phyloP scores from a whole-genome alignment of 1,140 invertebrate species.

The Drosophila jambulina region DNA sequence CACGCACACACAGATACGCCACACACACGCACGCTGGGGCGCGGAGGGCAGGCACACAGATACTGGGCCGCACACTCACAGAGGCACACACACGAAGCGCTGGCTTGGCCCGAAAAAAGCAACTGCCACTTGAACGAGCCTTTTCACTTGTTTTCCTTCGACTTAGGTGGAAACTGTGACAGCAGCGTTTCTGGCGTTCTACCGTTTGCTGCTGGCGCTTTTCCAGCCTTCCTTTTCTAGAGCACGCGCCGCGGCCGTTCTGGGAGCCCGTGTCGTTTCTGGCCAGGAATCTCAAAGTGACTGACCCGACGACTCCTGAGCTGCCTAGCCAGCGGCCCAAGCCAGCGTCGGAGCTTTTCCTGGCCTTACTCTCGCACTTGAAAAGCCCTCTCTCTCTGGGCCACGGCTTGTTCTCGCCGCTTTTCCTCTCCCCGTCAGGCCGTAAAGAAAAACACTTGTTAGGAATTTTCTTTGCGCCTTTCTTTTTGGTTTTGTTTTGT shows the following conservation, averaged over 20 bases:
- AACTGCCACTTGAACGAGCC: conserved; percentile 75
- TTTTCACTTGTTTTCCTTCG: conserved; percentile 72
- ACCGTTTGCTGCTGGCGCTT: conserved; percentile 68
- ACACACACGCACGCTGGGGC: conserved; percentile 19
- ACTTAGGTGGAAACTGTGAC: conserved; percentile 59
- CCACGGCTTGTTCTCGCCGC: conserved; percentile 18
- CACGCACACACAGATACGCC: conserved; percentile 50
- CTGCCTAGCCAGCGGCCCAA: conserved; percentile 28
- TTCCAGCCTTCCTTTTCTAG: conserved; percentile 62
- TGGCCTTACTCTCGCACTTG: conserved; percentile 23
- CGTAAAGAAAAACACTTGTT: conserved; percentile 78
- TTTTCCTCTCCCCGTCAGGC: conserved; percentile 5
- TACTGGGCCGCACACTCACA: conserved; percentile 30
- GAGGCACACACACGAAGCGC: conserved; percentile 36
- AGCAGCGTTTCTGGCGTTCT: conserved; percentile 39
- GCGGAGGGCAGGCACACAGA: conserved; percentile 26
- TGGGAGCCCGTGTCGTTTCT: conserved; percentile 44
- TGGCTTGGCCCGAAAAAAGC: conserved; percentile 50
- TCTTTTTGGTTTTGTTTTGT: neutral
- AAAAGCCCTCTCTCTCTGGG: conserved; percentile 56
- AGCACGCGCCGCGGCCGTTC: conserved; percentile 42
- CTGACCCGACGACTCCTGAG: conserved; percentile 63
- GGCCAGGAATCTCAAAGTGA: conserved; percentile 77
- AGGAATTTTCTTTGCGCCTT: conserved; percentile 65
- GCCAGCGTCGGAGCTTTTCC: conserved; percentile 48